Evolutionary conservation across 2,888 invertebrate species (phyloP).

Genomic region (Temnothorax rugatulus): DNA sequence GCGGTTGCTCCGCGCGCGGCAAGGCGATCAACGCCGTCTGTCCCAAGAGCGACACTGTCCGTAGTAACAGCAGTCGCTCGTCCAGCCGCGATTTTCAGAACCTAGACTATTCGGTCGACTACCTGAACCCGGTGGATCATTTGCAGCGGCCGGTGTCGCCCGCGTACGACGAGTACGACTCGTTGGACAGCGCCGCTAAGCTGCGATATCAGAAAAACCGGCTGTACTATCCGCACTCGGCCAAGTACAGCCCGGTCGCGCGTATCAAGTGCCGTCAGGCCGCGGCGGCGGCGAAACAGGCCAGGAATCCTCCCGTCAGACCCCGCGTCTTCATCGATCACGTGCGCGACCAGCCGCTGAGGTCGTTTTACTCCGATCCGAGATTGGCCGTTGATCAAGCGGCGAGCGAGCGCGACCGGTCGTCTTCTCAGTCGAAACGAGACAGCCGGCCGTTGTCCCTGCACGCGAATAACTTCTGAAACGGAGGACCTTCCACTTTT

Average conservation of each 20-base stretch:
- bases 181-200: conserved; percentile 76
- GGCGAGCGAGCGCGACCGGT: conserved; percentile 63
- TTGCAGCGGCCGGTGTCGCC: conserved; percentile 81
- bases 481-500: not conserved
- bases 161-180: conserved; percentile 78
- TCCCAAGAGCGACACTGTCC: conserved; percentile 73
- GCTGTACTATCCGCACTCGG: conserved; percentile 74
- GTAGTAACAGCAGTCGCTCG: conserved; percentile 65
- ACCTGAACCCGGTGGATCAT: conserved; percentile 82
- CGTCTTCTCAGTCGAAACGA: conserved; percentile 67
- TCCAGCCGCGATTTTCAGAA: conserved; percentile 65
- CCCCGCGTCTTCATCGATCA: conserved; percentile 81
- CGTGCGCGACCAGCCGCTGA: conserved; percentile 80
- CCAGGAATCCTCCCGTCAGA: conserved; percentile 56
- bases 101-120: conserved; percentile 79
- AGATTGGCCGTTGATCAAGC: conserved; percentile 77
- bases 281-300: conserved; percentile 51
- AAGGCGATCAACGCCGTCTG: conserved; percentile 64
- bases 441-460: conserved; percentile 82
- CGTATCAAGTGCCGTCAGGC: conserved; percentile 62
- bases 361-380: conserved; percentile 83
- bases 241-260: conserved; percentile 81
- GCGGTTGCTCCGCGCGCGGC: conserved; percentile 59
- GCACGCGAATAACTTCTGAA: conserved; percentile 79
- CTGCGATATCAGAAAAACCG: conserved; percentile 76